These are phyloP conservation scores for Polylopha cassiicola DNA, from an alignment of 2,888 invertebrate genomes.

Conservation along the genomic window DNA sequence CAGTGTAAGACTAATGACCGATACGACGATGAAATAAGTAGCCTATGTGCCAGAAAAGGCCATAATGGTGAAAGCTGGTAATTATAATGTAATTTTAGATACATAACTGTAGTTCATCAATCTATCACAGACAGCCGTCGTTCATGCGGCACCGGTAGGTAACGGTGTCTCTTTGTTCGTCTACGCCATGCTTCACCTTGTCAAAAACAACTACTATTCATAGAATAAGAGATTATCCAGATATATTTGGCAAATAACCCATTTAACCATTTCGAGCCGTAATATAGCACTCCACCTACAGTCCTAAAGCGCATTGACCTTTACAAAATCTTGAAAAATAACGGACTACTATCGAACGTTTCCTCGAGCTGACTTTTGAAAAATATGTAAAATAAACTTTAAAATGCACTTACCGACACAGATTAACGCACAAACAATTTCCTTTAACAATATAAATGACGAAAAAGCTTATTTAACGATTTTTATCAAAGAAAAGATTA, in stretches of 20 bases:
- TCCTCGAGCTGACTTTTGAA: slow-evolving; percentile 8
- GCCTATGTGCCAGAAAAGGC: slow-evolving; percentile 5
- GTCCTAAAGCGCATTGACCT: slow-evolving; percentile 64
- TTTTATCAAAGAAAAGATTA: slow-evolving; percentile 43
- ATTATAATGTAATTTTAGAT: slow-evolving; percentile 39
- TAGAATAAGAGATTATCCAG: slow-evolving; percentile 26
- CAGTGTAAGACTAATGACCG: slow-evolving; percentile 4
- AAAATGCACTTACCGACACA: slow-evolving; percentile 30
- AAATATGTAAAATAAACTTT: slow-evolving; percentile 18
- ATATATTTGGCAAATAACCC: slow-evolving; percentile 37
- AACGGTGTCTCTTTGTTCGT: slow-evolving; percentile 23
- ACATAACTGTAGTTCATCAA: slow-evolving; percentile 39
- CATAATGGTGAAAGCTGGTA: slow-evolving; percentile 28
- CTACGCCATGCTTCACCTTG: slow-evolving; percentile 15
- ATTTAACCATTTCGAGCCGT: slow-evolving; percentile 41
- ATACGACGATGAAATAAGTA: slow-evolving; percentile 2
- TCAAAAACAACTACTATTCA: not conserved
- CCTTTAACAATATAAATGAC: slow-evolving; percentile 11
- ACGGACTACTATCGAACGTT: slow-evolving; percentile 44
- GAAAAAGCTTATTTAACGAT: slow-evolving; percentile 15
- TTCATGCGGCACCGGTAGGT: slow-evolving; percentile 20
- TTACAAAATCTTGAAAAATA: slow-evolving; percentile 68
- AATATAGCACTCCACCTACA: slow-evolving; percentile 40
- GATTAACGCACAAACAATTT: slow-evolving; percentile 21
- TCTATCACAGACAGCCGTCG: slow-evolving; percentile 17